phyloP scores from a whole-genome alignment of 2,888 invertebrate genomes.

The Hololepta plana region DNA sequence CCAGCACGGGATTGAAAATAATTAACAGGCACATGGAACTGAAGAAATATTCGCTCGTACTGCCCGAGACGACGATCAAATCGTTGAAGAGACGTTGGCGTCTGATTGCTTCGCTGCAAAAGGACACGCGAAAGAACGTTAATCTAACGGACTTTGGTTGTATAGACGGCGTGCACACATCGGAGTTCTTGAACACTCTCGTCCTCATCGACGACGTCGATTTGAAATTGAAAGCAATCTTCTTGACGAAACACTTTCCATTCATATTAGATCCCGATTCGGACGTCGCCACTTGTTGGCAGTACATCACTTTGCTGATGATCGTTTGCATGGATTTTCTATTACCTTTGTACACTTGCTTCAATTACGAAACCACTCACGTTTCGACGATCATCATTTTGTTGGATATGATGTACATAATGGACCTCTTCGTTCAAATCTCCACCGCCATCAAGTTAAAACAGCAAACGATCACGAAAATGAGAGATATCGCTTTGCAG shows the following conservation, averaged over 20 bases:
- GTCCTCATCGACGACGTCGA: constrained; percentile 13
- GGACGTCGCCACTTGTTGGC: constrained; percentile 19
- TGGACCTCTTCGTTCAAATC: constrained; percentile 10
- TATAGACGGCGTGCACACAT: constrained; percentile 9
- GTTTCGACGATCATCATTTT: constrained; percentile 7
- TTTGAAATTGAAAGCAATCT: constrained; percentile 18
- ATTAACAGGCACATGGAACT: too few species aligned
- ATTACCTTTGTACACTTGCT: constrained; percentile 11
- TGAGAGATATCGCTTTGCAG: constrained; percentile 7
- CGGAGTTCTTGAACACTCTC: constrained; percentile 12
- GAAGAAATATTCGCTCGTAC: too few species aligned
- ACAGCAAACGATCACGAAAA: constrained; percentile 8
- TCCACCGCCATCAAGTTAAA: constrained; percentile 11
- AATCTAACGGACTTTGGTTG: too few species aligned
- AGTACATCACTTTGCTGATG: constrained; percentile 7
- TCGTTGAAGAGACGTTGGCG: constrained; percentile 7
- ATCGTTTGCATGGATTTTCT: too few species aligned
- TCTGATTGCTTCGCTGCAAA: constrained; percentile 2
- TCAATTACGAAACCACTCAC: constrained; percentile 6
- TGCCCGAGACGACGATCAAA: constrained; percentile 6
- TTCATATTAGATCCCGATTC: constrained; percentile 32
- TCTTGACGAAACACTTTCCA: constrained; percentile 27
- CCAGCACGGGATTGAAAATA: too few species aligned
- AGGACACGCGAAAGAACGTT: constrained; percentile 1
- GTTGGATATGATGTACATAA: constrained; percentile 10